A percentile compares a stretch with the other conserved stretches of the same genome.
phyloP scores from a whole-genome alignment of 2,888 invertebrate species.

The Tineola bisselliella region DNA sequence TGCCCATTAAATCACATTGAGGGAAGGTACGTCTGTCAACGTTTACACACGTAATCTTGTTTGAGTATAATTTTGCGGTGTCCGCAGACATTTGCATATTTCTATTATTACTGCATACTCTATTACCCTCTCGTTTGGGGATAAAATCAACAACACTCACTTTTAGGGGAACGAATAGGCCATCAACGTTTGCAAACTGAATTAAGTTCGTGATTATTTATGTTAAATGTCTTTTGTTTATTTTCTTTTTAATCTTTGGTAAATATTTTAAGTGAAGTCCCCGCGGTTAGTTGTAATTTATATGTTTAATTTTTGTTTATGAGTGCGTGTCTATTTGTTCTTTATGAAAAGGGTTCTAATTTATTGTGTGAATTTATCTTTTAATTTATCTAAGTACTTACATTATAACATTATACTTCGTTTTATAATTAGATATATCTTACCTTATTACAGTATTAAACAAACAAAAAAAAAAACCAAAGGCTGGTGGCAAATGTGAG shows the following conservation, averaged over 20 bases:
- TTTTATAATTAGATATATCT: neutral
- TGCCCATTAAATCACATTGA: slow-evolving; percentile 21
- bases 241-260: slow-evolving; percentile 12
- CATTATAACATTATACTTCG: neutral
- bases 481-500: neutral
- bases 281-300: neutral
- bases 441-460: neutral
- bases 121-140: slow-evolving; percentile 28
- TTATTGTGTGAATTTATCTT: neutral
- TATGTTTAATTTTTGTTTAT: slow-evolving; percentile 4
- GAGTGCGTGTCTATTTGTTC: neutral
- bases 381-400: neutral
- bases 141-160: slow-evolving; percentile 34
- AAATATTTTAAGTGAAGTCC: slow-evolving; percentile 6
- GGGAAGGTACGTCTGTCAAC: slow-evolving; percentile 27
- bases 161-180: slow-evolving; percentile 9
- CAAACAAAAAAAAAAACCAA: neutral
- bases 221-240: slow-evolving; percentile 8
- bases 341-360: neutral
- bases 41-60: slow-evolving; percentile 48
- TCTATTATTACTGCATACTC: slow-evolving; percentile 42
- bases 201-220: neutral
- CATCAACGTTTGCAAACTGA: neutral
- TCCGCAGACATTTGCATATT: slow-evolving; percentile 51
- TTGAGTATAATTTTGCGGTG: slow-evolving; percentile 41